Conservation (phyloP, 2,888 invertebrate genomes). For the Apamea monoglypha region DNA sequence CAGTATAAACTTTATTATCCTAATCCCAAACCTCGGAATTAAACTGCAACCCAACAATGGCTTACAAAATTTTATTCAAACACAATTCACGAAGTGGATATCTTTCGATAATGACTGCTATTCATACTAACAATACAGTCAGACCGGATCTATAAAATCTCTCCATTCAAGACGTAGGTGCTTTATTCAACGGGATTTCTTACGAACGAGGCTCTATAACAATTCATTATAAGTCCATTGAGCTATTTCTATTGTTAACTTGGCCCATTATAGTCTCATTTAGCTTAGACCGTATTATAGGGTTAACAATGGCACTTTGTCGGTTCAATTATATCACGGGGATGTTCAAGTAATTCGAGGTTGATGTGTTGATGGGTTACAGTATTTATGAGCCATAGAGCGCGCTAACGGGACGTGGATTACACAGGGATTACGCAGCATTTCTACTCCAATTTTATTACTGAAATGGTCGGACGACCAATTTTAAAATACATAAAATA, state of each 20-base stretch:
- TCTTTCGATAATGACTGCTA: conserved; percentile 82
- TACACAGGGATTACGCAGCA: not conserved
- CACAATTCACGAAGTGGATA: conserved; percentile 73
- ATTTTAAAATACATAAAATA: not conserved
- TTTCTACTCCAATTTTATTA: not conserved
- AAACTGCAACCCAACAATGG: conserved; percentile 64
- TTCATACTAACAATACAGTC: conserved; percentile 84
- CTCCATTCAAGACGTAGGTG: conserved; percentile 83
- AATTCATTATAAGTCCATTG: conserved; percentile 87
- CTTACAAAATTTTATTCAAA: conserved; percentile 73
- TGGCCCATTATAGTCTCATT: conserved; percentile 83
- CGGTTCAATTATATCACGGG: conserved; percentile 74
- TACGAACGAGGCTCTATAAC: conserved; percentile 80
- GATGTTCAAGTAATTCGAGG: conserved; percentile 58
- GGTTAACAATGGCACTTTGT: conserved; percentile 72
- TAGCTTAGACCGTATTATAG: conserved; percentile 75
- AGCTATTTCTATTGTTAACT: conserved; percentile 81
- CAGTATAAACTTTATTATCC: not conserved
- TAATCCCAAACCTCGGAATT: conserved; percentile 38
- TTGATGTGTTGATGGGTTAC: conserved; percentile 42
- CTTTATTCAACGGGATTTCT: conserved; percentile 83
- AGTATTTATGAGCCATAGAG: conserved; percentile 32
- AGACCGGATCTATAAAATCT: conserved; percentile 80
- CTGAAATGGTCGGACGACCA: not conserved
- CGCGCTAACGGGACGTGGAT: not conserved